Evolutionary conservation across 2,888 invertebrate genomes (phyloP).

Genomic region (Torymus auratus): DNA sequence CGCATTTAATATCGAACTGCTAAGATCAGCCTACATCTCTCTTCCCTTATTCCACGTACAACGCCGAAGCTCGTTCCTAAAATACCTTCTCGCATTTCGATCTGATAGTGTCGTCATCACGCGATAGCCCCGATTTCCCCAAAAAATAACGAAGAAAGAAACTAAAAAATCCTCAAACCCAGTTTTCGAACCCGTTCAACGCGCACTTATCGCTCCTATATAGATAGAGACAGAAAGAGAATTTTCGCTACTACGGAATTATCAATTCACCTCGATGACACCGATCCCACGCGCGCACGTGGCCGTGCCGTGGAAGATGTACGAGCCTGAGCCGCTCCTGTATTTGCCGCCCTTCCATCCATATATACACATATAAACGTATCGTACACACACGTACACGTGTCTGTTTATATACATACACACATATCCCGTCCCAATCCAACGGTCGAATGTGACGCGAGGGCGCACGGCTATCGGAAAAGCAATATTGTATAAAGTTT

Average conservation of each 20-base stretch:
- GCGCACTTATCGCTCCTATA: no score
- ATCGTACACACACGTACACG: not conserved
- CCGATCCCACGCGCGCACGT: no score
- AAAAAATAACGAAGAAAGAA: not conserved
- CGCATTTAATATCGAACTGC: not conserved
- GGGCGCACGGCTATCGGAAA: conserved; percentile 69
- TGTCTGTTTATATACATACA: not conserved
- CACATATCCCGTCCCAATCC: not conserved
- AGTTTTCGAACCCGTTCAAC: not conserved
- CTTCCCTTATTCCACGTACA: not conserved
- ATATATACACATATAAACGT: no score
- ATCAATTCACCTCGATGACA: no score
- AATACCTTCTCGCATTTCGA: conserved; percentile 20
- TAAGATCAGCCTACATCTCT: conserved; percentile 4
- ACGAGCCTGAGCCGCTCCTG: conserved; percentile 64
- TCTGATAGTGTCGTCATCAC: conserved; percentile 10
- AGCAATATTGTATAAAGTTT: conserved; percentile 76
- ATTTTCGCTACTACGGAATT: no score
- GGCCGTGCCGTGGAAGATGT: conserved; percentile 55
- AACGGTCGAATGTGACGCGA: conserved; percentile 65
- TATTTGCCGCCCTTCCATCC: not conserved
- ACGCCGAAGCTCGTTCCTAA: not conserved
- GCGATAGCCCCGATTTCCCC: not conserved
- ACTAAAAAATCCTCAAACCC: not conserved
- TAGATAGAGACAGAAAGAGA: no score